Evolutionary conservation across 1,140 invertebrate genomes (phyloP), one percentile per base, ranked within the genome.

Genomic region (Papilio aristodemus): DNA sequence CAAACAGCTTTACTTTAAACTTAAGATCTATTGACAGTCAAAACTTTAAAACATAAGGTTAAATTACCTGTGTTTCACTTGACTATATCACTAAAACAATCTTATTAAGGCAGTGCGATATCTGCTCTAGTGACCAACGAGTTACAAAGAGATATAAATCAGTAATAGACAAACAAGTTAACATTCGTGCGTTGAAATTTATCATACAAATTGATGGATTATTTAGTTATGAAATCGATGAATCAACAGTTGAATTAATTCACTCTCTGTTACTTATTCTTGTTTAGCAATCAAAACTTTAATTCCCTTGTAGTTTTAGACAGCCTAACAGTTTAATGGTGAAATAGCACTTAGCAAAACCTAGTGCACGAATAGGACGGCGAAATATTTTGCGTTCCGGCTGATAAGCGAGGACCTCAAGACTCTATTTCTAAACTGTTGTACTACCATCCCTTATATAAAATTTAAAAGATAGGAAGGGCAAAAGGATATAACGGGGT

Each of bases 161-260:
- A 37, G 14, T 13, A 62, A 62, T 19, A 14, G 57, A 59, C 57
- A 62, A 62, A 62, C 59, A 62, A 62, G 36, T 19, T 37, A 62
- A 37, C 59, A 62, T 60, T 60, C n/a, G 32, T 37, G 7, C 14
- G 43, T 11, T 39, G 59, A 59, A 59, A 59, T 62, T 62, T 37
- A 62, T 62, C 59, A 62, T 32, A 14, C 17, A 38, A 39, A 62
- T 38, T 62, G 59, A 62, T 62, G 38, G 36, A 39, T 62, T 62
- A 37, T n/a, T 50, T 11, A 19, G 14, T 62, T 62, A 38, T 19
- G 59, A 62, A 62, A 59, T 37, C 14, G 14, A 38, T 62, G 27
- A 62, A 38, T 62, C 59, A 62, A 62, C 59, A 19, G n/a, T 59
- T 62, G 22, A 62, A 62, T 62, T 39, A 62, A 37, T 27, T 36